Percentiles rank a stretch among this genome's conserved stretches.
These are phyloP conservation scores for Dicerorhinus sumatrensis DNA, from an alignment of 2,113 vertebrate genomes.

Conservation along the genomic window DNA sequence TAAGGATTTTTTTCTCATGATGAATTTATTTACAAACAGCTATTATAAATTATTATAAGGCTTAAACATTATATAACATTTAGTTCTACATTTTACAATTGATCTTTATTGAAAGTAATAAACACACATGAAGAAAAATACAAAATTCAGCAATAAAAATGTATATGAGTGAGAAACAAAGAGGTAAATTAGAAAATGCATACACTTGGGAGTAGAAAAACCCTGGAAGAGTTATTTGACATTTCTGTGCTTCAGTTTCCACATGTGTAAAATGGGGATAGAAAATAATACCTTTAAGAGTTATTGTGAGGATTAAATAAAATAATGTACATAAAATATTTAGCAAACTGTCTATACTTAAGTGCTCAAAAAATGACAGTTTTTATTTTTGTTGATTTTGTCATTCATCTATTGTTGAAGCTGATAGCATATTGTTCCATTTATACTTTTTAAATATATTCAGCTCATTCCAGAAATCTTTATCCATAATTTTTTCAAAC, in stretches of 20 bases:
- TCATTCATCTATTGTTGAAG: slow-evolving; percentile 8
- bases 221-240: neutral
- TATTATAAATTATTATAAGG: slow-evolving; percentile 41
- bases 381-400: slow-evolving; percentile 57
- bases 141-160: slow-evolving; percentile 10
- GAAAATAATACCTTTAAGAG: slow-evolving; percentile 12
- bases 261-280: slow-evolving; percentile 29
- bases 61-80: neutral
- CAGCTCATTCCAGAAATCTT: slow-evolving; percentile 48
- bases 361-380: neutral
- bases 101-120: slow-evolving; percentile 41
- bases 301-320: neutral
- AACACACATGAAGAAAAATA: slow-evolving; percentile 20
- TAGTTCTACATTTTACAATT: slow-evolving; percentile 41
- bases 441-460: neutral
- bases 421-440: neutral
- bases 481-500: slow-evolving; percentile 38
- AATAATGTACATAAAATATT: neutral
- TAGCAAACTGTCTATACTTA: neutral
- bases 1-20: neutral
- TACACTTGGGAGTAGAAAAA: slow-evolving; percentile 11
- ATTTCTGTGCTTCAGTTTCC: neutral
- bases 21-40: slow-evolving; percentile 46
- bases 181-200: slow-evolving; percentile 16
- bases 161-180: neutral